Evolutionary conservation across 2,797 vertebrate genomes (phyloP).

Genomic region (Simalia tracyae): DNA sequence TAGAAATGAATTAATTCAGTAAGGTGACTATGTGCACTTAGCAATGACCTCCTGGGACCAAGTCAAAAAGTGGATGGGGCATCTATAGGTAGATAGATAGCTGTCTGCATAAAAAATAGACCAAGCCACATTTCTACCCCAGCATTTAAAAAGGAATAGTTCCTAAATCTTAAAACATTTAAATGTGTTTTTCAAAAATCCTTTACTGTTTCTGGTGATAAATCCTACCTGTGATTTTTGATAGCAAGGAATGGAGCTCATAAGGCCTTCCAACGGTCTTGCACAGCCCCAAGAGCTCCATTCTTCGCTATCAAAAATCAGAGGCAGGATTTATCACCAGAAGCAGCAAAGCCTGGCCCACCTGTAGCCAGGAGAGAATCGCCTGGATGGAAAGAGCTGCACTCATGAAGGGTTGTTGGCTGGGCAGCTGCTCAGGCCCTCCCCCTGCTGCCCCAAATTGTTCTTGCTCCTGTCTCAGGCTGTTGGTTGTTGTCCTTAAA

Average conservation of each 20-base stretch:
- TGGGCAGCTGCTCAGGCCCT: background rate
- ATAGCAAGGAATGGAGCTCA: background rate
- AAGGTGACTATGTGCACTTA: conserved; percentile 12
- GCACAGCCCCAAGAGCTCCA: background rate
- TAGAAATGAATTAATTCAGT: background rate
- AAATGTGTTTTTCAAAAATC: background rate
- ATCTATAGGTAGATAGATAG: too few species aligned
- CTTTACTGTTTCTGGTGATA: background rate
- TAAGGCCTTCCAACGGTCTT: background rate
- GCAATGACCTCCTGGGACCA: background rate
- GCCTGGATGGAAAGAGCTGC: background rate
- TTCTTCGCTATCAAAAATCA: background rate
- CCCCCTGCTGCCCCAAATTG: background rate
- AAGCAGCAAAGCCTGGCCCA: background rate
- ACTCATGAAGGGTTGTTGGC: background rate
- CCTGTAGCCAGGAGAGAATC: background rate
- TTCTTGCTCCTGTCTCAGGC: background rate
- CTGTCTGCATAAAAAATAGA: background rate
- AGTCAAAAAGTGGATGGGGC: background rate
- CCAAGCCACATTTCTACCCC: background rate
- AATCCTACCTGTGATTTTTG: background rate
- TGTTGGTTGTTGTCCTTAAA: background rate
- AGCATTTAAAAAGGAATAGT: background rate
- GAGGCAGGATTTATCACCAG: background rate
- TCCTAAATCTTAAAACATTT: background rate